Evolutionary conservation across 2,888 invertebrate species (phyloP).

Genomic region (Scaptomyza cyrtandrae): DNA sequence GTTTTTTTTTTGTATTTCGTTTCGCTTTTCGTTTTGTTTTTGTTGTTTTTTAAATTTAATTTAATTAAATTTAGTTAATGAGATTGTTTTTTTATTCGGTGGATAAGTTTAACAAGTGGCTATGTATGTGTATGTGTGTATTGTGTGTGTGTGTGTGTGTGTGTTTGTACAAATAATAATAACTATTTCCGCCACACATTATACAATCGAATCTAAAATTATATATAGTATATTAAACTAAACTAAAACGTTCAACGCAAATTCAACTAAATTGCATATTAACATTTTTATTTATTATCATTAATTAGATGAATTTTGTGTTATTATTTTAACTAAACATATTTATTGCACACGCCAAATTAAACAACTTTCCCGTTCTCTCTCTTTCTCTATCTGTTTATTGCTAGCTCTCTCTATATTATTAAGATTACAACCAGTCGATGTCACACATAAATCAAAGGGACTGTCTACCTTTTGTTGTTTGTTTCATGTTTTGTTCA

Average conservation of each 20-base stretch:
- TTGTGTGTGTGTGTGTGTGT: slow-evolving; percentile 25
- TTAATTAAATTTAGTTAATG: slow-evolving; percentile 73
- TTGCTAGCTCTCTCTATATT: slow-evolving; percentile 10
- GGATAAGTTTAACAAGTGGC: slow-evolving; percentile 80
- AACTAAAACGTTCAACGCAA: slow-evolving; percentile 73
- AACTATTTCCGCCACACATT: slow-evolving; percentile 61
- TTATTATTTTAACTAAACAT: slow-evolving; percentile 44
- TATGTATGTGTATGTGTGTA: slow-evolving; percentile 55
- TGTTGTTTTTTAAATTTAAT: slow-evolving; percentile 46
- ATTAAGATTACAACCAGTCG: slow-evolving; percentile 60
- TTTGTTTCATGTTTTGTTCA: background rate
- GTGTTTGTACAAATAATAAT: slow-evolving; percentile 43
- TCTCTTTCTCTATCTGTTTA: slow-evolving; percentile 10
- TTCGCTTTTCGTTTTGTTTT: slow-evolving; percentile 20
- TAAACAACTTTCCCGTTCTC: slow-evolving; percentile 48
- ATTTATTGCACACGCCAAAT: slow-evolving; percentile 66
- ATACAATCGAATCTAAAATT: slow-evolving; percentile 58
- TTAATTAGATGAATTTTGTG: slow-evolving; percentile 41
- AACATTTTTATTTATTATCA: slow-evolving; percentile 60
- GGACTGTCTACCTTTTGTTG: background rate
- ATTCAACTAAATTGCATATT: slow-evolving; percentile 75
- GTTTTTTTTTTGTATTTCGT: slow-evolving; percentile 12
- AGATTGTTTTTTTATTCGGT: slow-evolving; percentile 78
- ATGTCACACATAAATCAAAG: slow-evolving; percentile 45
- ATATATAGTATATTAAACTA: slow-evolving; percentile 49